Evolutionary conservation across 1,140 invertebrate genomes (phyloP), one percentile per base, ranked within the genome.

Genomic region (Streblospio benedicti): DNA sequence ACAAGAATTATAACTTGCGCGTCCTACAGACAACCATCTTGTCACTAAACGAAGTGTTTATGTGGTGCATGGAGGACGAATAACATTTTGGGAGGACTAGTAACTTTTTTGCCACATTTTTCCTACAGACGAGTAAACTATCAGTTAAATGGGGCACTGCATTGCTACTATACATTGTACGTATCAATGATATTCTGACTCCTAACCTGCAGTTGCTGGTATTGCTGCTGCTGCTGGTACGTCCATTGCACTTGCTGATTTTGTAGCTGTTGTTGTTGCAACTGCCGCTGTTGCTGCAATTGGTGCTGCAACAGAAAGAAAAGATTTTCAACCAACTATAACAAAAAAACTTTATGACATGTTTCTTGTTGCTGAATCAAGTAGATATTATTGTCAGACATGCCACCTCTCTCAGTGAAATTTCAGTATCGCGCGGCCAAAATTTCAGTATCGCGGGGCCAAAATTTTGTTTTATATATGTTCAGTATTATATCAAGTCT

Each of bases 211-310:
- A 16, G 30, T 31, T 28, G 41, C 23, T 50, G 35, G 20, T 30
- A 27, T 57, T 60, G 38, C 44, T 49, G 59, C 38, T 66, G 63
- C 16, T 47, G 60, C 61, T 62, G 58, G 41, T 60, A 55, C 31
- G 63, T 62, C 47, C 41, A 27, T 27, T 50, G 58, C 41, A 67
- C 63, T 52, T 65, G 63, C 27, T 67, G 64, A 27, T 45, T 35
- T 38, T 56, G 60, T 50, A 55, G 60, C 20, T 55, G 32, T 20
- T 58, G 65, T 51, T 65, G 65, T 51, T 63, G 63, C 33, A 57
- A 32, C 14, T 25, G 53, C 35, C 59, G 60, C 47, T 66, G 59
- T 5, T 51, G 41, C 38, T 55, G 43, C 9, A 44, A n/a, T n/a
- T 38, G 35, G 9, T 38, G 35, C n/a, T 9, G 35, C 9, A n/a